Conservation (phyloP, 1,140 invertebrate species). For the Matsumurasca onukii region DNA sequence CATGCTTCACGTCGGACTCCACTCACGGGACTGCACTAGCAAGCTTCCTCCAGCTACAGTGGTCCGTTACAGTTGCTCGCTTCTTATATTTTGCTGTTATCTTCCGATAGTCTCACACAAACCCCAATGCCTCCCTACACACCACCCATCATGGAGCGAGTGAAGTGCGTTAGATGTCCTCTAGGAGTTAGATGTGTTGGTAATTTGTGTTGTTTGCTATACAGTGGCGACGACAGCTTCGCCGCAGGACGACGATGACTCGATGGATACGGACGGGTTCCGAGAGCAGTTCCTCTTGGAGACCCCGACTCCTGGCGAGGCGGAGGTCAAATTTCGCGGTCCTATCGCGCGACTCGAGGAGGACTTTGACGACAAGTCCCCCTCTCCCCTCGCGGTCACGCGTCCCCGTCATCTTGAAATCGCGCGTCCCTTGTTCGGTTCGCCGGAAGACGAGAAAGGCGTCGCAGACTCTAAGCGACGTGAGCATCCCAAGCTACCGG, state of each 20-base stretch:
- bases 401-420: constrained; percentile 27
- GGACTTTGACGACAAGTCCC: constrained; percentile 29
- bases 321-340: constrained; percentile 29
- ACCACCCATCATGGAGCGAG: constrained; percentile 33
- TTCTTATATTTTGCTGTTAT: constrained; percentile 35
- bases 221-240: constrained; percentile 48
- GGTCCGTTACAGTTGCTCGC: constrained; percentile 30
- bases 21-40: too few relatives aligned
- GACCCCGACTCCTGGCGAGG: constrained; percentile 43
- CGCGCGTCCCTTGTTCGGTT: constrained; percentile 21
- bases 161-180: constrained; percentile 32
- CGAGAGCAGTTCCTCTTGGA: constrained; percentile 51
- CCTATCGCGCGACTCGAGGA: constrained; percentile 32
- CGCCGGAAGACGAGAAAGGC: constrained; percentile 52
- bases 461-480: constrained; percentile 50
- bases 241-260: constrained; percentile 54
- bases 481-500: constrained; percentile 45
- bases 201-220: constrained; percentile 38
- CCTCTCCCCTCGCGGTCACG: constrained; percentile 9
- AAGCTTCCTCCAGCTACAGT: constrained; percentile 33
- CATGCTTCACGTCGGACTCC: too few relatives aligned
- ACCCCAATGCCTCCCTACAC: constrained; percentile 26
- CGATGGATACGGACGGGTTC: constrained; percentile 54
- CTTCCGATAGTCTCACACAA: constrained; percentile 25
- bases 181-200: constrained; percentile 10